Percentiles rank a stretch among this genome's conserved stretches.
These are phyloP conservation scores for Maylandia zebra DNA, from an alignment of 2,113 vertebrate species.

Conservation along the genomic window DNA sequence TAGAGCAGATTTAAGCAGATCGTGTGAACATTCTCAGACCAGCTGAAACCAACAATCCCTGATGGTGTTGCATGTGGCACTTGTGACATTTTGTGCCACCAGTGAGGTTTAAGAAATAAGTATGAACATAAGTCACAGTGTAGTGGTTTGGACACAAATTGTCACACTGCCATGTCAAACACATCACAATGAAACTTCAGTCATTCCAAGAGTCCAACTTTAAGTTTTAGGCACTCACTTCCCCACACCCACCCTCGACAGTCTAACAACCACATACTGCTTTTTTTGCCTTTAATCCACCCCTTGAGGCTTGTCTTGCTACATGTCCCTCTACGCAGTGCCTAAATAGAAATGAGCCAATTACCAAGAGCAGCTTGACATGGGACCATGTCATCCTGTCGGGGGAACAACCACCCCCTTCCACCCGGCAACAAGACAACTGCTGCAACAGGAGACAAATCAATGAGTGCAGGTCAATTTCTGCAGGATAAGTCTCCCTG, in stretches of 20 bases:
- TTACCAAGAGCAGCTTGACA: conserved; percentile 38
- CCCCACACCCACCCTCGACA: neutral
- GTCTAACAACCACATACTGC: neutral
- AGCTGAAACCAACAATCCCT: neutral
- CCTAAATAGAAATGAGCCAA: conserved; percentile 34
- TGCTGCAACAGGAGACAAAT: conserved; percentile 21
- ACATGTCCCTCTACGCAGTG: neutral
- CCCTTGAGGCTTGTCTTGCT: neutral
- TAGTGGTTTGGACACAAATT: neutral
- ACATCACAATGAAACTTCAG: neutral
- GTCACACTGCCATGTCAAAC: neutral
- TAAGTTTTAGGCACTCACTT: neutral
- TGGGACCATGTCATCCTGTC: conserved; percentile 28
- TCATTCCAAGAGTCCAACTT: neutral
- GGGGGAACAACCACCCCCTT: conserved; percentile 7
- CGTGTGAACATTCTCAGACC: neutral
- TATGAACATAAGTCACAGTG: neutral
- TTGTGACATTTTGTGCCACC: neutral
- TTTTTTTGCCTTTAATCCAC: neutral
- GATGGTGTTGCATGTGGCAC: neutral
- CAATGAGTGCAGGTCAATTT: conserved; percentile 34
- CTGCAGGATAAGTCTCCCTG: neutral
- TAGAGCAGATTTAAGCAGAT: neutral
- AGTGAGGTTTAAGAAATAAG: neutral
- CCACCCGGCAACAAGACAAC: conserved; percentile 3